phyloP scores from a whole-genome alignment of 2,113 vertebrate species.

The Danionella cerebrum region DNA sequence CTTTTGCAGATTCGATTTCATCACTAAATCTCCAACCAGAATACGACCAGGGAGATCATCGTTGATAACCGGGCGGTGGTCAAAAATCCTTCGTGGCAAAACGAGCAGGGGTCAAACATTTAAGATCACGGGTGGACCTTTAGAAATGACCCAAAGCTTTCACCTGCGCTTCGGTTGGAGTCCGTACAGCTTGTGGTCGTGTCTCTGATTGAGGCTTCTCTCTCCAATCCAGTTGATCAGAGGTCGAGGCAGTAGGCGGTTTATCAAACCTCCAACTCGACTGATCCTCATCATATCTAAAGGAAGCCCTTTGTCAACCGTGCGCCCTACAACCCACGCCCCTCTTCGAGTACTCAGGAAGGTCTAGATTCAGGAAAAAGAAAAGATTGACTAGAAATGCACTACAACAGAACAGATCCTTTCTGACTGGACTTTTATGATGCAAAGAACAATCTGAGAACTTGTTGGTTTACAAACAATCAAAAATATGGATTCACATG shows the following conservation, averaged over 20 bases:
- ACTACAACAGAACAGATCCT: no score
- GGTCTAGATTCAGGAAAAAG: conserved; percentile 62
- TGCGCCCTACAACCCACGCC: conserved; percentile 72
- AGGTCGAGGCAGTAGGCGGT: conserved; percentile 51
- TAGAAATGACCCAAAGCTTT: not conserved
- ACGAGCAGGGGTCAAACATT: not conserved
- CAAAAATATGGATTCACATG: no score
- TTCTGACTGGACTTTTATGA: no score
- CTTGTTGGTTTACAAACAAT: no score
- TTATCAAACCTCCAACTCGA: conserved; percentile 54
- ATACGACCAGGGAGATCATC: conserved; percentile 80
- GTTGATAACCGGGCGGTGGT: conserved; percentile 62
- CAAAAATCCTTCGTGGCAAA: conserved; percentile 49
- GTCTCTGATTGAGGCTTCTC: conserved; percentile 56
- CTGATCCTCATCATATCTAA: conserved; percentile 67
- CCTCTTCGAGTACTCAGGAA: conserved; percentile 85
- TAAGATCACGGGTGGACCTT: not conserved
- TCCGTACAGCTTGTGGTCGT: conserved; percentile 73
- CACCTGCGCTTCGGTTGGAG: conserved; percentile 73
- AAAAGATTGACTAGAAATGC: not conserved
- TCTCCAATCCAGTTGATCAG: conserved; percentile 52
- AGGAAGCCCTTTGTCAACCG: conserved; percentile 65
- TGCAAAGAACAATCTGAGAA: no score
- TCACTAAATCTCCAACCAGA: conserved; percentile 66
- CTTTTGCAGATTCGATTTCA: conserved; percentile 71